phyloP scores from a whole-genome alignment of 2,888 invertebrate genomes.

The Crematogaster levior region DNA sequence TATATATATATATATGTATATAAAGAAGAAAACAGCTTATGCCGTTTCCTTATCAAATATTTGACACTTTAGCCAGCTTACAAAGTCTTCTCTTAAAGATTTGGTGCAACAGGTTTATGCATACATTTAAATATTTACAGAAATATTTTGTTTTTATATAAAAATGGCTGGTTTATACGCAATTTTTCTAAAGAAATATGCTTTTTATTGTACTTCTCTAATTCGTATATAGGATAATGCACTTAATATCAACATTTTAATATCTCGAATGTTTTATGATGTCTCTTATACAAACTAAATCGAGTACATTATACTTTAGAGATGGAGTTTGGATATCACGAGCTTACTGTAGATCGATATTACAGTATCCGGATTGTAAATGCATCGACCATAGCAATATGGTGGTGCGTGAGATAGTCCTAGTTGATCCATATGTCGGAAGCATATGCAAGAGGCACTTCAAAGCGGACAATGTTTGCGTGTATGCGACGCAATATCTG shows the following conservation, averaged over 20 bases:
- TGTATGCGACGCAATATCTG: constrained; percentile 22
- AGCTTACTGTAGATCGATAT: constrained; percentile 14
- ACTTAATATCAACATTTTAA: background rate
- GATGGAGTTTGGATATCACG: background rate
- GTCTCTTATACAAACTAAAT: background rate
- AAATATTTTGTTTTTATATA: background rate
- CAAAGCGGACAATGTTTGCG: constrained; percentile 55
- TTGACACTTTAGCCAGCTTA: background rate
- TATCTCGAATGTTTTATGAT: background rate
- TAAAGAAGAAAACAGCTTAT: background rate
- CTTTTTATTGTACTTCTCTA: background rate
- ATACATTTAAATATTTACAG: constrained; percentile 24
- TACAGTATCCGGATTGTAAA: constrained; percentile 42
- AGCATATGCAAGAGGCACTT: constrained; percentile 60
- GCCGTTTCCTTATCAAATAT: background rate
- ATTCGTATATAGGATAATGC: background rate
- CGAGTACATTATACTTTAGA: constrained; percentile 5
- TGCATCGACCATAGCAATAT: constrained; percentile 29
- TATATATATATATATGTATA: too few species aligned
- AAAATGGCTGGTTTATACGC: background rate
- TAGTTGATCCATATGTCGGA: constrained; percentile 55
- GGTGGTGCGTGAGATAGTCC: constrained; percentile 49
- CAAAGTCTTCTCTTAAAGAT: background rate
- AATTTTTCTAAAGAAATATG: background rate
- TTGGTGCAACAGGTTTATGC: constrained; percentile 12